A percentile compares a stretch with the other conserved stretches of the same genome.
Evolutionary conservation across 2,797 vertebrate species (phyloP).

Genomic region (Danio albolineatus): DNA sequence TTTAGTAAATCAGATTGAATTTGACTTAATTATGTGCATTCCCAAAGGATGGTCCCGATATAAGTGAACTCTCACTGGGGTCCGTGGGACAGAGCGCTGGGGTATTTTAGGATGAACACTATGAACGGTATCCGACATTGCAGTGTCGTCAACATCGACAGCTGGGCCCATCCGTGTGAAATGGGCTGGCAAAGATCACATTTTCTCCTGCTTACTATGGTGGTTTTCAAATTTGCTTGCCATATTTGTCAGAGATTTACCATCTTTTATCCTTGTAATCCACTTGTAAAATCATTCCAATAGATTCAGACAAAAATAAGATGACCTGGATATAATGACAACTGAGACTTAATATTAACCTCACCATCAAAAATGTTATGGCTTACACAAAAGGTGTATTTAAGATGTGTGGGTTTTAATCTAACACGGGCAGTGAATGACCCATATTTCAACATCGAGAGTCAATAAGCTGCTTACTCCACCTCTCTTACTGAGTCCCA

Average conservation of each 20-base stretch:
- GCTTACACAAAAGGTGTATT: neutral
- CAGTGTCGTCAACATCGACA: conserved; percentile 57
- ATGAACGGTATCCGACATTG: conserved; percentile 60
- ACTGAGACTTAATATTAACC: neutral
- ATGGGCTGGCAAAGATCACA: conserved; percentile 24
- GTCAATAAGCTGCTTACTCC: conserved; percentile 40
- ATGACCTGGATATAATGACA: neutral
- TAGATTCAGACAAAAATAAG: neutral
- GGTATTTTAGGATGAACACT: conserved; percentile 74
- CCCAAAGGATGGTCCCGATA: conserved; percentile 63
- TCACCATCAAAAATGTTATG: neutral
- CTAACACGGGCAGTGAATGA: neutral
- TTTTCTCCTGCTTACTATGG: conserved; percentile 8
- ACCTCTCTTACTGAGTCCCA: conserved; percentile 6
- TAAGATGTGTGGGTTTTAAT: neutral
- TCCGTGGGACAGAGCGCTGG: conserved; percentile 66
- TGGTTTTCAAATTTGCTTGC: conserved; percentile 3
- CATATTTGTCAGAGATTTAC: conserved; percentile 12
- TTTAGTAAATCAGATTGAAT: neutral
- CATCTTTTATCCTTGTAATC: conserved; percentile 1
- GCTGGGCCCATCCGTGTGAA: conserved; percentile 53
- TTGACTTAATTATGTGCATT: conserved; percentile 45
- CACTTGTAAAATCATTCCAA: neutral
- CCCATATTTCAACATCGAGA: conserved; percentile 30
- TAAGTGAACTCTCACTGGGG: conserved; percentile 59